phyloP scores from a whole-genome alignment of 2,888 invertebrate genomes.

The Priocnemis perturbator region DNA sequence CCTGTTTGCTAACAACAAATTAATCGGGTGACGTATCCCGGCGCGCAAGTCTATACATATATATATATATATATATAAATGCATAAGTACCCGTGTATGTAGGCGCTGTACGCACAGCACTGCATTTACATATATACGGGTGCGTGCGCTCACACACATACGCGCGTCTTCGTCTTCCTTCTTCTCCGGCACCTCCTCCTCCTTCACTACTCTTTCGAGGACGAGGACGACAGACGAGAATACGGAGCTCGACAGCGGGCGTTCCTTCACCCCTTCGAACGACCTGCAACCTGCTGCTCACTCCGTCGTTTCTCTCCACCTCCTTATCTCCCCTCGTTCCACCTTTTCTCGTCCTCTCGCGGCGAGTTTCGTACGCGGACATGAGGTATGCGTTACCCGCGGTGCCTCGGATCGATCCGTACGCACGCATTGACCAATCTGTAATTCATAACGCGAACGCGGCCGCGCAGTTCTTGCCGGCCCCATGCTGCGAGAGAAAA shows the following conservation, averaged over 20 bases:
- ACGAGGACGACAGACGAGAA: constrained; percentile 52
- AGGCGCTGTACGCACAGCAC: too few relatives aligned
- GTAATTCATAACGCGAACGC: constrained; percentile 70
- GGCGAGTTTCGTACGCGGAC: constrained; percentile 22
- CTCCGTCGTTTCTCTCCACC: constrained; percentile 36
- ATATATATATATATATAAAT: neutral
- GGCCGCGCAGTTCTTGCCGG: constrained; percentile 60
- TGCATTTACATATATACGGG: constrained; percentile 6
- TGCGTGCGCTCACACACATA: constrained; percentile 18
- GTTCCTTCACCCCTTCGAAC: constrained; percentile 61
- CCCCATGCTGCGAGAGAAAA: constrained; percentile 51
- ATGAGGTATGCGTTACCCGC: constrained; percentile 56
- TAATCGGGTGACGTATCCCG: constrained; percentile 71
- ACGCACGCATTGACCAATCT: constrained; percentile 63
- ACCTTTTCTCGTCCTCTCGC: constrained; percentile 7
- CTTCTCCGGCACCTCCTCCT: constrained; percentile 17
- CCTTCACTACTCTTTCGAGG: constrained; percentile 21
- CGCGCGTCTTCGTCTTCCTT: constrained; percentile 20
- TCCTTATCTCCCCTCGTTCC: neutral
- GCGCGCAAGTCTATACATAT: constrained; percentile 39
- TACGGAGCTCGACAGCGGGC: constrained; percentile 55
- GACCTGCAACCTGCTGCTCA: constrained; percentile 62
- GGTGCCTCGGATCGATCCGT: constrained; percentile 49
- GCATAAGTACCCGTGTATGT: neutral
- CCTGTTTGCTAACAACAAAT: constrained; percentile 74